Evolutionary conservation across 2,888 invertebrate genomes (phyloP).

Genomic region (Pseudoips prasinana): DNA sequence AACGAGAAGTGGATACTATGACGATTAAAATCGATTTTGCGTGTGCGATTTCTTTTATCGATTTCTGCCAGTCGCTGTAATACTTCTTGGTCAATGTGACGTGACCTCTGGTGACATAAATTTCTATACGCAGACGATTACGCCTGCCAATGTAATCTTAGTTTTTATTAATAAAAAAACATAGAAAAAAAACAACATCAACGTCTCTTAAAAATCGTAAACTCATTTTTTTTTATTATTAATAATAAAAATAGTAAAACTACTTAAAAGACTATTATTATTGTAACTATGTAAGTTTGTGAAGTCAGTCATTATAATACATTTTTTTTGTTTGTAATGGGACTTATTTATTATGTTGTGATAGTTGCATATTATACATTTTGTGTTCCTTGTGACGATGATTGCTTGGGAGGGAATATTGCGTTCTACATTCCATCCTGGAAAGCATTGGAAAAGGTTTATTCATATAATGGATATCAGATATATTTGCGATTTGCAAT

Average conservation of each 20-base stretch:
- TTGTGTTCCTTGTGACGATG: constrained; percentile 35
- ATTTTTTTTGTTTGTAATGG: constrained; percentile 51
- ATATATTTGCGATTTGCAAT: too few species aligned
- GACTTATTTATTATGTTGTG: constrained; percentile 65
- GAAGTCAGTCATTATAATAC: constrained; percentile 56
- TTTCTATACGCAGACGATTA: constrained; percentile 52
- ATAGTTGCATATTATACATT: constrained; percentile 30
- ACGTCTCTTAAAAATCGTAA: constrained; percentile 65
- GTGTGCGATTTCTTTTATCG: too few species aligned
- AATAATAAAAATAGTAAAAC: constrained; percentile 69
- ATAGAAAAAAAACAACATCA: constrained; percentile 32
- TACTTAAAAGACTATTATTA: constrained; percentile 57
- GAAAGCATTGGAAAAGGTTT: not conserved
- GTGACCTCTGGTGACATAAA: constrained; percentile 43
- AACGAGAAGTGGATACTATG: too few species aligned
- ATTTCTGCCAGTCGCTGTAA: too few species aligned
- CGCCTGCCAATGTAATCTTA: constrained; percentile 32
- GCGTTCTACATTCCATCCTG: constrained; percentile 9
- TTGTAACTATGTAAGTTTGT: constrained; percentile 53
- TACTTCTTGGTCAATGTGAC: constrained; percentile 2
- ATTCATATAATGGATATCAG: not conserved
- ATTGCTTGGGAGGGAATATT: constrained; percentile 12
- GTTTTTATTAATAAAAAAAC: constrained; percentile 37
- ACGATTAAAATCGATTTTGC: too few species aligned
- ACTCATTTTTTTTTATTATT: constrained; percentile 43